Conservation (phyloP, 1,140 invertebrate genomes). For the Trichogramma pretiosum region DNA sequence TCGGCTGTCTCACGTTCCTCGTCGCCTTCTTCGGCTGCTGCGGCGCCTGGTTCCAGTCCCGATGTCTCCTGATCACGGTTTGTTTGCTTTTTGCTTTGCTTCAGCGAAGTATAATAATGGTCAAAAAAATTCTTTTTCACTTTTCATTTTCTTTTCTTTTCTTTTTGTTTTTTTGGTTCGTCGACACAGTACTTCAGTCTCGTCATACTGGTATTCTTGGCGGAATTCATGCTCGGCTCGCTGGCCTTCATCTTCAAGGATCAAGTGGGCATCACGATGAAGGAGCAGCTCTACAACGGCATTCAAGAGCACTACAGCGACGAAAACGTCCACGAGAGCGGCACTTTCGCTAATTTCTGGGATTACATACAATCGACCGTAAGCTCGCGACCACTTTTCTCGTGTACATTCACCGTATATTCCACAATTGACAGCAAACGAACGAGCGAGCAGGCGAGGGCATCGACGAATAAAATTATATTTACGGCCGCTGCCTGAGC, state of each 20-base stretch:
- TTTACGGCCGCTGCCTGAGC: too few species aligned
- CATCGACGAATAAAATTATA: too few species aligned
- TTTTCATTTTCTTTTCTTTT: not conserved
- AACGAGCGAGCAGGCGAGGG: too few species aligned
- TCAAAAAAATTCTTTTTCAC: not conserved
- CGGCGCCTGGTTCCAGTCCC: conserved; percentile 71
- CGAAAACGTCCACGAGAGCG: conserved; percentile 50
- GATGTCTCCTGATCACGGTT: conserved; percentile 67
- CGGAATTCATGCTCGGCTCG: conserved; percentile 68
- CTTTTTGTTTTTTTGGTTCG: conserved; percentile 26
- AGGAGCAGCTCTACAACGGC: conserved; percentile 59
- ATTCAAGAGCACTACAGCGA: conserved; percentile 62
- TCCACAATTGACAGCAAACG: too few species aligned
- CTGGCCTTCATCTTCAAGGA: conserved; percentile 70
- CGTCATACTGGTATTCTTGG: conserved; percentile 69
- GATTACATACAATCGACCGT: conserved; percentile 65
- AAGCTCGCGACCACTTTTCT: too few species aligned
- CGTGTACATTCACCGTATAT: too few species aligned
- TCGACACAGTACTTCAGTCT: conserved; percentile 77
- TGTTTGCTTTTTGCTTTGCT: conserved; percentile 30
- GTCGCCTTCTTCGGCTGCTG: conserved; percentile 74
- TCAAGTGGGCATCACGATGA: conserved; percentile 54
- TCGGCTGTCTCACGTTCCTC: conserved; percentile 61
- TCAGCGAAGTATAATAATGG: not conserved
- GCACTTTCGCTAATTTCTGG: conserved; percentile 60